Conservation (phyloP, 2,113 vertebrate genomes). For the Symphodus melops region DNA sequence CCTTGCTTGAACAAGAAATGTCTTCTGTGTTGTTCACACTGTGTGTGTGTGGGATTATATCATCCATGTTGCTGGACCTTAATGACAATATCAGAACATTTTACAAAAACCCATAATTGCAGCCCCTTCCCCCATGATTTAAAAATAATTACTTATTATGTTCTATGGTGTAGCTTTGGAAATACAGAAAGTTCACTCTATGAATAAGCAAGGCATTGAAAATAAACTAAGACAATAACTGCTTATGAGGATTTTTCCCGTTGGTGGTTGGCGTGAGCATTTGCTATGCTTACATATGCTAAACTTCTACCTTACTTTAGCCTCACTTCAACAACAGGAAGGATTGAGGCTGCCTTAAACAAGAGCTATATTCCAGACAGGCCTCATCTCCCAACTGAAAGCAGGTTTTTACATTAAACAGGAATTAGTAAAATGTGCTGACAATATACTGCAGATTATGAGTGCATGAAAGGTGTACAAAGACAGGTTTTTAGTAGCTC, state of each 20-base stretch:
- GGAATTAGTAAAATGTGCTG: constrained; percentile 67
- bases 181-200: too few relatives aligned
- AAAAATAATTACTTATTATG: too few relatives aligned
- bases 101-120: too few relatives aligned
- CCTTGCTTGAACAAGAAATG: neutral
- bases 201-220: too few relatives aligned
- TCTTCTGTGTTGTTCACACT: neutral
- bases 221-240: too few relatives aligned
- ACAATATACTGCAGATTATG: constrained; percentile 69
- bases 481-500: too few relatives aligned
- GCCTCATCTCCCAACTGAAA: constrained; percentile 16
- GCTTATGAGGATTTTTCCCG: too few relatives aligned
- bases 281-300: too few relatives aligned
- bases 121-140: too few relatives aligned
- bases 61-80: neutral
- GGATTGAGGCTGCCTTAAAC: constrained; percentile 42
- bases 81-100: too few relatives aligned
- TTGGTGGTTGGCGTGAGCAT: too few relatives aligned
- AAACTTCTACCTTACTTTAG: too few relatives aligned
- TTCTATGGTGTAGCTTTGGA: neutral
- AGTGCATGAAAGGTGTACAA: constrained; percentile 62
- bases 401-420: constrained; percentile 64
- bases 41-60: neutral
- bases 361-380: constrained; percentile 57
- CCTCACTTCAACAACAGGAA: constrained; percentile 12